Evolutionary conservation across 2,113 vertebrate genomes (phyloP).

Genomic region (Aphyosemion australe): DNA sequence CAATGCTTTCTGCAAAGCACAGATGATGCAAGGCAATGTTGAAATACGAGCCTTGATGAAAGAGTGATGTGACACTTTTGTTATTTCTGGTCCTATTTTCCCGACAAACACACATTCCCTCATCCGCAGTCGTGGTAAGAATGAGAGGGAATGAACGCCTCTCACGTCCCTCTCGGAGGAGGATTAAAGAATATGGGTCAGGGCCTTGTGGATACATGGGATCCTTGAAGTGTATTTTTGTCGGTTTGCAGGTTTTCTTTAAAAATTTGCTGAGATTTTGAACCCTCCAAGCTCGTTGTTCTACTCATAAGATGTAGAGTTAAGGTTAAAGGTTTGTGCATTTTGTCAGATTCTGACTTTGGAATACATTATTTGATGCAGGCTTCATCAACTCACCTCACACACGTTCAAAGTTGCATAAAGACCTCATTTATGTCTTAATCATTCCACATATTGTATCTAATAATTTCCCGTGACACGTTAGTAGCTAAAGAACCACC

Average conservation of each 20-base stretch:
- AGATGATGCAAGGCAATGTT: constrained; percentile 60
- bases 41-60: constrained; percentile 57
- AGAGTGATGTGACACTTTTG: constrained; percentile 57
- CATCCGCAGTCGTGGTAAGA: constrained; percentile 35
- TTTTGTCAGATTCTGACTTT: neutral
- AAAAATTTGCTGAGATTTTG: neutral
- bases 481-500: constrained; percentile 34
- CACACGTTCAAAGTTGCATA: constrained; percentile 24
- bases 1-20: constrained; percentile 46
- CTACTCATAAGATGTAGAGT: neutral
- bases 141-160: constrained; percentile 43
- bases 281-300: neutral
- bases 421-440: constrained; percentile 32
- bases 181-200: constrained; percentile 61
- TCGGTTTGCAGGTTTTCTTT: constrained; percentile 27
- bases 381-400: constrained; percentile 9
- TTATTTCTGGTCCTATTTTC: constrained; percentile 56
- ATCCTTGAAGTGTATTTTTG: constrained; percentile 35
- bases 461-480: constrained; percentile 55
- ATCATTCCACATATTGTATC: constrained; percentile 44
- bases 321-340: neutral
- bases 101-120: constrained; percentile 5
- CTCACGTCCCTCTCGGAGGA: constrained; percentile 40
- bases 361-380: constrained; percentile 8
- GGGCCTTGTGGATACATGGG: constrained; percentile 34